phyloP scores from a whole-genome alignment of 2,888 invertebrate genomes.

The Drosophila nigritarsus region DNA sequence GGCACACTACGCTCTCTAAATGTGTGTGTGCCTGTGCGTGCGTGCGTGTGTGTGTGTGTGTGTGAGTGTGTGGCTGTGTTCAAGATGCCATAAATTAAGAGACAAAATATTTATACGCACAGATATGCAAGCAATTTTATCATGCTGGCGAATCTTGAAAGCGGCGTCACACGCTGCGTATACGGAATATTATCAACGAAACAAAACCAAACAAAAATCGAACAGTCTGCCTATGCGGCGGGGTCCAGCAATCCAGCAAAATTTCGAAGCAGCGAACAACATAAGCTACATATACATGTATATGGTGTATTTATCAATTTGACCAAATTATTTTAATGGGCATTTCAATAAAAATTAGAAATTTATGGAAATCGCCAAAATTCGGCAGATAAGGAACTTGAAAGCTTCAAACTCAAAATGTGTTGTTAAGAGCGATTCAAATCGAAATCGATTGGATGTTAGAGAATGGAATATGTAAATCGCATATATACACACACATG shows the following conservation, averaged over 20 bases:
- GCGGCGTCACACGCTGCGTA: slow-evolving; percentile 60
- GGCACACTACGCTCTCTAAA: slow-evolving; percentile 1
- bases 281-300: slow-evolving; percentile 24
- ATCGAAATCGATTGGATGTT: slow-evolving; percentile 43
- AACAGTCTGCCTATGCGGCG: not conserved
- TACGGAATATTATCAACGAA: slow-evolving; percentile 67
- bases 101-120: slow-evolving; percentile 41
- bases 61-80: slow-evolving; percentile 16
- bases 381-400: slow-evolving; percentile 69
- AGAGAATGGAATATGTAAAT: slow-evolving; percentile 49
- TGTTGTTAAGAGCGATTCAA: slow-evolving; percentile 71
- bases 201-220: not conserved
- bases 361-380: slow-evolving; percentile 76
- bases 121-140: slow-evolving; percentile 58
- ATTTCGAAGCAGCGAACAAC: slow-evolving; percentile 33
- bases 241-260: slow-evolving; percentile 11
- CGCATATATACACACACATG: slow-evolving; percentile 1
- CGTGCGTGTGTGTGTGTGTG: not conserved
- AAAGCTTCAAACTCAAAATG: slow-evolving; percentile 77
- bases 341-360: slow-evolving; percentile 79
- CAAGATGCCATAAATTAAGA: slow-evolving; percentile 59
- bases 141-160: slow-evolving; percentile 56
- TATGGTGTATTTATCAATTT: slow-evolving; percentile 17
- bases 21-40: not conserved
- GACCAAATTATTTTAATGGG: slow-evolving; percentile 54